Evolutionary conservation across 2,888 invertebrate genomes (phyloP).

Genomic region (Oeneis ivallda): DNA sequence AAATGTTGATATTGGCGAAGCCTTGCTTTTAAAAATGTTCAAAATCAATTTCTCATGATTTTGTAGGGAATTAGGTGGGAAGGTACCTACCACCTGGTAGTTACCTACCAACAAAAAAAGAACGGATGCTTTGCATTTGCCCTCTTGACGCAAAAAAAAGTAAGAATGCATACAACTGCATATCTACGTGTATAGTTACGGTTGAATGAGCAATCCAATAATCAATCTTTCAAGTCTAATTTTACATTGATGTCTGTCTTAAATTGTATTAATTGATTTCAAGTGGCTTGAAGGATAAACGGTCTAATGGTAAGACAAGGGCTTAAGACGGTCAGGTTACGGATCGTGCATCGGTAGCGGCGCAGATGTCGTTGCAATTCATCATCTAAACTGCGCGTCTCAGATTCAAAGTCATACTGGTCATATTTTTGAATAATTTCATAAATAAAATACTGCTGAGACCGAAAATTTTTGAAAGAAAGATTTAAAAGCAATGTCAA

Average conservation of each 20-base stretch:
- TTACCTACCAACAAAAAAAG: no score
- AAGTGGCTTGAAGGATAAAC: conserved; percentile 54
- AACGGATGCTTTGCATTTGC: no score
- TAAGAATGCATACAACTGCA: no score
- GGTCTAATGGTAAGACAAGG: conserved; percentile 43
- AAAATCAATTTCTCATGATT: no score
- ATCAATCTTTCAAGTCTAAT: conserved; percentile 42
- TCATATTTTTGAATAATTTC: background rate
- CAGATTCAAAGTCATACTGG: conserved; percentile 19
- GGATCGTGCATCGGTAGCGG: conserved; percentile 33
- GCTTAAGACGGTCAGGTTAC: conserved; percentile 42
- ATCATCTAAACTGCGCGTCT: conserved; percentile 25
- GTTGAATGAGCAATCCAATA: conserved; percentile 24
- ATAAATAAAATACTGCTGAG: background rate
- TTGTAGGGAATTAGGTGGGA: background rate
- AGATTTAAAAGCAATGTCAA: no score
- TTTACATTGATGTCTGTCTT: conserved; percentile 51
- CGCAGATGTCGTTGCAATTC: conserved; percentile 42
- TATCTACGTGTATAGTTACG: background rate
- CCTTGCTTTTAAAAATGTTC: no score
- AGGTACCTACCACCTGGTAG: background rate
- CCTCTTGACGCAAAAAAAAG: background rate
- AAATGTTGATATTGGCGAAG: no score
- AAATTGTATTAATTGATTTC: conserved; percentile 63
- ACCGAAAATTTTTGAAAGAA: no score